These are phyloP conservation scores for Prunella himalayana DNA, from an alignment of 2,113 vertebrate genomes.

Conservation along the genomic window DNA sequence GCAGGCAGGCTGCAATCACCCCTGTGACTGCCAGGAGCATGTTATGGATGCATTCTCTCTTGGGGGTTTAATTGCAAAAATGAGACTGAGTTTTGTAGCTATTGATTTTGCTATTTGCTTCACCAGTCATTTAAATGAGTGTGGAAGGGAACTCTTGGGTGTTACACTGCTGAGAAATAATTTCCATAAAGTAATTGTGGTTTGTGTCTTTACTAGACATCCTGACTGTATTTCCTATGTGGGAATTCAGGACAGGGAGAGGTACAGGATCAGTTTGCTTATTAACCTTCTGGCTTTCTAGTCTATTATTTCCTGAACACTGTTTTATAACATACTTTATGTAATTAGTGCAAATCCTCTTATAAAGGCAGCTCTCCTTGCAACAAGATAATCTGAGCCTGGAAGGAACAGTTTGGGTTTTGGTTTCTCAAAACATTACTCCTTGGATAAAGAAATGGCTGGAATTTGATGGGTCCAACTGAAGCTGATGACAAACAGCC, in stretches of 20 bases:
- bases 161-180: not conserved
- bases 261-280: not conserved
- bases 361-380: not conserved
- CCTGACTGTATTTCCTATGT: not conserved
- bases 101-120: not conserved
- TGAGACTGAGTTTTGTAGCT: not conserved
- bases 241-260: not conserved
- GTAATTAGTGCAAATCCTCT: conserved; percentile 33
- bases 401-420: not conserved
- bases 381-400: not conserved
- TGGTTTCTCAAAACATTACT: not conserved
- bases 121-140: not conserved
- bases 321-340: not conserved
- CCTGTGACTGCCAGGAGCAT: not conserved
- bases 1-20: not conserved
- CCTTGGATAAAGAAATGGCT: not conserved
- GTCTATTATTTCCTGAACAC: not conserved
- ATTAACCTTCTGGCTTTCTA: not conserved
- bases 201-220: not conserved
- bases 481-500: not conserved
- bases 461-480: not conserved
- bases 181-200: not conserved
- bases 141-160: not conserved
- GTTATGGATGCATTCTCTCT: not conserved
- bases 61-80: not conserved